Conservation (phyloP, 2,113 vertebrate genomes). For the Chrysochloris asiatica region DNA sequence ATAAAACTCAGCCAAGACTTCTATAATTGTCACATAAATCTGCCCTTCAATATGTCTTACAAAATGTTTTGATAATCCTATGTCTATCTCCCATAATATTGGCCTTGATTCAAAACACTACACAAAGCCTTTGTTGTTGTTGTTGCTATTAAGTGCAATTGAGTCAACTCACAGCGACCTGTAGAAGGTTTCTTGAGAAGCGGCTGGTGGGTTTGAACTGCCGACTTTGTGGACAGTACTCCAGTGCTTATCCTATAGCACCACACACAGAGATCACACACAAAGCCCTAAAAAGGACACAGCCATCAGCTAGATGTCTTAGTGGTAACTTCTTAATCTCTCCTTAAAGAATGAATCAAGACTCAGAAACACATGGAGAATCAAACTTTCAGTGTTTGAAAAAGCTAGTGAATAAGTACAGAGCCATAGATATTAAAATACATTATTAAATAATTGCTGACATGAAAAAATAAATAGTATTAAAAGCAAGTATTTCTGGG, state of each 20-base stretch:
- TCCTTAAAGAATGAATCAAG: background rate
- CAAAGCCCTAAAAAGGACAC: background rate
- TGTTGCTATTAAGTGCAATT: too few species aligned
- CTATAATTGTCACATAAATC: background rate
- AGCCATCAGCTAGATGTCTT: background rate
- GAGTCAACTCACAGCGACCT: too few species aligned
- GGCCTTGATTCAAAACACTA: background rate
- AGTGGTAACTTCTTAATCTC: background rate
- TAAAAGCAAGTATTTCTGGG: background rate
- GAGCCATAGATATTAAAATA: background rate
- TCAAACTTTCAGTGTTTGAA: background rate
- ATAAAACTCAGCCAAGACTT: background rate
- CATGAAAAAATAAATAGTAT: background rate
- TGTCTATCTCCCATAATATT: background rate
- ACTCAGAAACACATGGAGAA: background rate
- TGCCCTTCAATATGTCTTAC: background rate
- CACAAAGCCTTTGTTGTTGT: background rate
- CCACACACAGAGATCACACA: too few species aligned
- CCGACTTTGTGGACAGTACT: too few species aligned
- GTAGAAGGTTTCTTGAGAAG: too few species aligned
- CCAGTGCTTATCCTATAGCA: too few species aligned
- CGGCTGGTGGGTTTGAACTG: too few species aligned
- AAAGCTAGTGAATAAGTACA: background rate
- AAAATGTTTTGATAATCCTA: constrained; percentile 14
- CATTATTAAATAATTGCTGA: background rate